Evolutionary conservation across 2,113 vertebrate species (phyloP).

Genomic region (Daboia siamensis): DNA sequence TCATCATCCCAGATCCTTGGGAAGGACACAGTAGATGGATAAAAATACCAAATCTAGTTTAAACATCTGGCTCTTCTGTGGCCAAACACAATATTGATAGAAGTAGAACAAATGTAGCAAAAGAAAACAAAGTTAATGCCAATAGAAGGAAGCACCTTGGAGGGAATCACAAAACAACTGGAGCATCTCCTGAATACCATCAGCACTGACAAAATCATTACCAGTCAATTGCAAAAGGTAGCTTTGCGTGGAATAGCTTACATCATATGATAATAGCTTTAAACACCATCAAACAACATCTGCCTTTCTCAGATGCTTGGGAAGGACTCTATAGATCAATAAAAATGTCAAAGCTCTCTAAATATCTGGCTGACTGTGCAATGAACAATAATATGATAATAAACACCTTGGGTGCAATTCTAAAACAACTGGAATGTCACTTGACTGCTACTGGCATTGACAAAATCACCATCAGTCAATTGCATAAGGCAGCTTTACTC

Average conservation of each 20-base stretch:
- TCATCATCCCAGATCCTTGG: background rate
- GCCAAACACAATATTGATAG: background rate
- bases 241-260: background rate
- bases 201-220: background rate
- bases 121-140: background rate
- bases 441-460: background rate
- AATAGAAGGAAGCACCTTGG: background rate
- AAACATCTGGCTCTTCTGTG: background rate
- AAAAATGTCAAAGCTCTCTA: background rate
- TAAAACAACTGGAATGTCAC: background rate
- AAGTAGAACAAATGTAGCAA: background rate
- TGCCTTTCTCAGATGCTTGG: background rate
- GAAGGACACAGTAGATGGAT: background rate
- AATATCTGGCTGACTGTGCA: background rate
- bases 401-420: background rate
- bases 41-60: background rate
- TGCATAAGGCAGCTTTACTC: background rate
- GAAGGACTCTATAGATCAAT: background rate
- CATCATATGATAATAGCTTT: background rate
- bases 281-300: background rate
- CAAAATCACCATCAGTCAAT: background rate
- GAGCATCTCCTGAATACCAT: background rate
- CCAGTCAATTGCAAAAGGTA: background rate
- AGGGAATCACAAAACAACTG: background rate
- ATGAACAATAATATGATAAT: background rate